Percentiles rank a stretch among this genome's conserved stretches.
Conservation (phyloP, 2,888 invertebrate genomes). For the Disparrhopalites patrizii region DNA sequence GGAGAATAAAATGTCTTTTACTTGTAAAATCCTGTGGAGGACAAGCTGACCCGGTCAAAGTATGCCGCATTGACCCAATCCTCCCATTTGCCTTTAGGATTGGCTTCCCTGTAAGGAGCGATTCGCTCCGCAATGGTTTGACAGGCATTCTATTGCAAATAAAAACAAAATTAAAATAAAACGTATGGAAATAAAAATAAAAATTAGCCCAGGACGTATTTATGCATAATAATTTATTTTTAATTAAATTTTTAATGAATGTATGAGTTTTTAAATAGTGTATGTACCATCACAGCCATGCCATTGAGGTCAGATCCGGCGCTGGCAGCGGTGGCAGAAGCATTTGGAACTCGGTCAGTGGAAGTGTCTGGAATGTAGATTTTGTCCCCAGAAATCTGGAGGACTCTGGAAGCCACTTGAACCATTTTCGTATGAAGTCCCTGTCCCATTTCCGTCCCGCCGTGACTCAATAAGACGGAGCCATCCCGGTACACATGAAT, state of each 20-base stretch:
- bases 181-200: neutral
- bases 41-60: slow-evolving; percentile 69
- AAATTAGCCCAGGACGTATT: neutral
- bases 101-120: slow-evolving; percentile 66
- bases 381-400: slow-evolving; percentile 65
- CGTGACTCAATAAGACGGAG: slow-evolving; percentile 56
- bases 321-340: slow-evolving; percentile 85
- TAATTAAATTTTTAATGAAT: too few species aligned
- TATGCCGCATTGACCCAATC: slow-evolving; percentile 76
- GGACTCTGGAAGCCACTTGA: slow-evolving; percentile 67
- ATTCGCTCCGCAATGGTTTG: slow-evolving; percentile 67
- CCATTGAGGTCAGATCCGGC: slow-evolving; percentile 86
- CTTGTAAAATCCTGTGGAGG: slow-evolving; percentile 75
- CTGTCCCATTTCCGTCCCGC: slow-evolving; percentile 88
- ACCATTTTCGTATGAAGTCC: slow-evolving; percentile 94
- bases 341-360: slow-evolving; percentile 89
- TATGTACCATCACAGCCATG: slow-evolving; percentile 74
- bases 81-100: slow-evolving; percentile 78
- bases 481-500: slow-evolving; percentile 73
- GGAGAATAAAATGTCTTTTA: slow-evolving; percentile 39
- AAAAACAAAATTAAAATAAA: neutral
- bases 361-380: slow-evolving; percentile 81
- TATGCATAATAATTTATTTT: too few species aligned
- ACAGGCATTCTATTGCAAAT: slow-evolving; percentile 68
- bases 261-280: too few species aligned